Percentiles rank a stretch among this genome's conserved stretches.
Evolutionary conservation across 2,797 vertebrate genomes (phyloP).

Genomic region (Avahi laniger): DNA sequence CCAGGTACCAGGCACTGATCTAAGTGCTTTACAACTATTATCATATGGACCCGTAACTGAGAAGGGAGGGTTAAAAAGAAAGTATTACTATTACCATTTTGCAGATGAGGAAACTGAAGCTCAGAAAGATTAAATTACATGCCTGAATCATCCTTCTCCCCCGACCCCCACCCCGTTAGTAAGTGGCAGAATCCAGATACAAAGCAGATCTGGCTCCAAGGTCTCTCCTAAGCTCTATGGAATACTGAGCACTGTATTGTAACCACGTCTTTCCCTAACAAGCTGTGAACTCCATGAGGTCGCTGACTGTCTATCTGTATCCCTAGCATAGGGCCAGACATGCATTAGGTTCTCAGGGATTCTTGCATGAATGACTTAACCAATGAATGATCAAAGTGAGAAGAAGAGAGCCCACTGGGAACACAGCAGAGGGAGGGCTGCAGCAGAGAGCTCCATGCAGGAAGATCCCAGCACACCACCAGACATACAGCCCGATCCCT

Average conservation of each 20-base stretch:
- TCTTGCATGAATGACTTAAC: not conserved
- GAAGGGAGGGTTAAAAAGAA: not conserved
- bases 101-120: not conserved
- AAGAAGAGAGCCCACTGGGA: not conserved
- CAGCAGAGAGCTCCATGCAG: not conserved
- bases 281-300: not conserved
- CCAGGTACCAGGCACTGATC: not conserved
- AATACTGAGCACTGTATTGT: not conserved
- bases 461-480: not conserved
- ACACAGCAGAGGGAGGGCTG: not conserved
- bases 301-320: fast-evolving
- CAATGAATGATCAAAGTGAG: not conserved
- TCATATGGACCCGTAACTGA: not conserved
- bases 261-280: not conserved
- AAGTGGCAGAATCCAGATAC: not conserved
- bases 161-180: not conserved
- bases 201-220: not conserved
- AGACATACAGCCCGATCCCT: not conserved
- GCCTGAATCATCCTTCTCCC: too few species aligned
- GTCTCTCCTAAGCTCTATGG: not conserved
- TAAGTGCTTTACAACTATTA: not conserved
- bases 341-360: not conserved
- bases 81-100: not conserved
- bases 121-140: not conserved
- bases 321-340: not conserved